Percentiles rank a stretch among this genome's conserved stretches.
Conservation (phyloP, 92 coral and sea anemone species). For the Muricea muricata region DNA sequence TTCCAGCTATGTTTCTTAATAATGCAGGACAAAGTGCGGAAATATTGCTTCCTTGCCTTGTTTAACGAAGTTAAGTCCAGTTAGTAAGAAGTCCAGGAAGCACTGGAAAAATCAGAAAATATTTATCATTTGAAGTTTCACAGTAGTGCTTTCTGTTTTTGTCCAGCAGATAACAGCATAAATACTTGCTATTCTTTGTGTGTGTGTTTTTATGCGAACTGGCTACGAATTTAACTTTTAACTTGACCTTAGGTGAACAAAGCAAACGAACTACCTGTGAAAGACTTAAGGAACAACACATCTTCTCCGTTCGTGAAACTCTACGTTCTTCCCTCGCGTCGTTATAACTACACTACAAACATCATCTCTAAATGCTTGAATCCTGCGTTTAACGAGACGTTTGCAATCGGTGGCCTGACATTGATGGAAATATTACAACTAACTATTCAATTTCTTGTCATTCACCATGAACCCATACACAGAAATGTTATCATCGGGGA, state of each 20-base stretch:
- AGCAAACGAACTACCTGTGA: slow-evolving; percentile 86
- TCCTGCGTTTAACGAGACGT: slow-evolving; percentile 92
- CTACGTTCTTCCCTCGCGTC: slow-evolving; percentile 92
- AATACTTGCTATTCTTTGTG: no score
- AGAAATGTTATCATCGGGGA: slow-evolving; percentile 96
- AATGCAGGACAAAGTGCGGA: no score
- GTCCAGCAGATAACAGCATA: no score
- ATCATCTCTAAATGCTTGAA: slow-evolving; percentile 80
- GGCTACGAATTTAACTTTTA: no score
- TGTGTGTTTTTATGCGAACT: no score
- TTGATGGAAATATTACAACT: slow-evolving; percentile 92
- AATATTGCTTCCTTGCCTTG: no score
- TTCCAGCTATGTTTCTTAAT: no score
- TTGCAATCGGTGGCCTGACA: slow-evolving; percentile 92
- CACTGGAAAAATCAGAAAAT: no score
- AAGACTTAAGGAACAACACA: slow-evolving; percentile 93
- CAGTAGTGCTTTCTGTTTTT: no score
- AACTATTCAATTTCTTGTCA: slow-evolving; percentile 85
- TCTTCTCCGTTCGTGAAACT: slow-evolving; percentile 88
- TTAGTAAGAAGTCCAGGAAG: no score
- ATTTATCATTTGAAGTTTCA: no score
- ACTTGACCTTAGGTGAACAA: slow-evolving; percentile 71
- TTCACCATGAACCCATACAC: slow-evolving; percentile 90
- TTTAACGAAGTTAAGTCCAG: no score
- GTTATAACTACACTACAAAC: slow-evolving; percentile 92